Conservation (phyloP, 2,113 vertebrate species). For the Rhynchopsitta pachyrhyncha region DNA sequence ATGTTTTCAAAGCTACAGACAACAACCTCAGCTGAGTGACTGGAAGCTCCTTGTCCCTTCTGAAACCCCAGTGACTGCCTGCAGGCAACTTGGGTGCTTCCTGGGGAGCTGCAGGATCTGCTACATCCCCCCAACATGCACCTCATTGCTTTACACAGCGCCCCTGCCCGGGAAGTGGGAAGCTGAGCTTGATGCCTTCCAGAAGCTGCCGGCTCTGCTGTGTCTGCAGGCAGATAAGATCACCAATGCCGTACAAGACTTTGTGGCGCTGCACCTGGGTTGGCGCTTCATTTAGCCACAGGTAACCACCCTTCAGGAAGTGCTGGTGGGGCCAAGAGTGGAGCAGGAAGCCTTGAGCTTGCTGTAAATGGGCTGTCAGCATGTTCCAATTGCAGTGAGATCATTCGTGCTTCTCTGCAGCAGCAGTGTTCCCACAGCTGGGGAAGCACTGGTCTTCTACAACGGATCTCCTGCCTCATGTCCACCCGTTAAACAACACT, state of each 20-base stretch:
- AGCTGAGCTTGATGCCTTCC: constrained; percentile 81
- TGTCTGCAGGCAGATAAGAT: constrained; percentile 88
- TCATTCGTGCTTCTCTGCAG: not conserved
- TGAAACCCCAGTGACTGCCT: not conserved
- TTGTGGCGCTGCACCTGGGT: constrained; percentile 83
- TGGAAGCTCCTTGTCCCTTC: not conserved
- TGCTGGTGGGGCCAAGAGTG: not conserved
- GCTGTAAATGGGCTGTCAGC: not conserved
- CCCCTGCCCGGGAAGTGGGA: constrained; percentile 82
- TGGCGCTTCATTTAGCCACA: constrained; percentile 88
- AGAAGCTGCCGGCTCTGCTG: constrained; percentile 86
- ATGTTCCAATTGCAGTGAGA: not conserved
- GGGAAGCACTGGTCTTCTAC: not conserved
- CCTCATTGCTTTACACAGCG: constrained; percentile 72
- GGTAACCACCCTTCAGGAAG: constrained; percentile 54
- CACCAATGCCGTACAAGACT: constrained; percentile 89
- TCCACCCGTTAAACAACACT: not conserved
- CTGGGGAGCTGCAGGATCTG: not conserved
- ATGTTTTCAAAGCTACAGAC: not conserved
- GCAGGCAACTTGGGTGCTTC: not conserved
- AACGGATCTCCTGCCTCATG: not conserved
- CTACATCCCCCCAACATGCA: not conserved
- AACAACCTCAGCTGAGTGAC: not conserved
- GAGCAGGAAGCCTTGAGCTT: not conserved
- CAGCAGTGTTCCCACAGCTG: not conserved